Percentiles rank a stretch among this genome's conserved stretches.
These are phyloP conservation scores for Pollicipes pollicipes DNA, from an alignment of 1,140 invertebrate species.

Conservation along the genomic window DNA sequence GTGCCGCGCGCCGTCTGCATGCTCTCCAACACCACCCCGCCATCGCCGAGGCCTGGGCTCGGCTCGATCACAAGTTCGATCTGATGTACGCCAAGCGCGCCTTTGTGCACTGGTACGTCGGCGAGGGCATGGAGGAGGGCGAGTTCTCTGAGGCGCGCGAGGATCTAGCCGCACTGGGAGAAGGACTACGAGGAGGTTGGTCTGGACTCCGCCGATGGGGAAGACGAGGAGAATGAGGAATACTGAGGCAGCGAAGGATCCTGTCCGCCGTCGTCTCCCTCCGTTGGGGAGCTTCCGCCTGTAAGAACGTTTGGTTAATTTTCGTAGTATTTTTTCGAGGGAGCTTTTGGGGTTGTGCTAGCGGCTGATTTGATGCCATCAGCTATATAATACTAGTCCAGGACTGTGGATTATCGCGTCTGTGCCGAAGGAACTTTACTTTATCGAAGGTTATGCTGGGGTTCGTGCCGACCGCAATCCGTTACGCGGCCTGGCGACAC, in stretches of 20 bases:
- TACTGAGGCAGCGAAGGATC: slow-evolving; percentile 17
- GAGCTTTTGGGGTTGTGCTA: not conserved
- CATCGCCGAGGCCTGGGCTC: slow-evolving; percentile 51
- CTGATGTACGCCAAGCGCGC: slow-evolving; percentile 39
- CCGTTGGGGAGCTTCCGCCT: too few species aligned
- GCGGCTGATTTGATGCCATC: not conserved
- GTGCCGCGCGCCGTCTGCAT: slow-evolving; percentile 46
- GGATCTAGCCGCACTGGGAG: slow-evolving; percentile 64
- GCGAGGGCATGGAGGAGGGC: slow-evolving; percentile 70
- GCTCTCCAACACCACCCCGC: slow-evolving; percentile 73
- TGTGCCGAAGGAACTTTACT: not conserved
- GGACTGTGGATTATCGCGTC: not conserved
- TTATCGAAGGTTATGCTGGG: not conserved
- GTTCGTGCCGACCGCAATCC: too few species aligned
- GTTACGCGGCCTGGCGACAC: not conserved
- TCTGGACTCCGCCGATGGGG: slow-evolving; percentile 35
- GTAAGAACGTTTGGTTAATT: not conserved
- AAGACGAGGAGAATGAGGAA: slow-evolving; percentile 27
- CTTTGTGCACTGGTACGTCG: slow-evolving; percentile 51
- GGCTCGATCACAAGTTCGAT: slow-evolving; percentile 40
- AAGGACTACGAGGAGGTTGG: slow-evolving; percentile 70
- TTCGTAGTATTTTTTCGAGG: not conserved
- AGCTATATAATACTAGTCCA: not conserved
- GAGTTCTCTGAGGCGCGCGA: slow-evolving; percentile 72
- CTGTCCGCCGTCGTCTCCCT: not conserved